phyloP scores from a whole-genome alignment of 2,888 invertebrate genomes.

The Onchidella celtica region DNA sequence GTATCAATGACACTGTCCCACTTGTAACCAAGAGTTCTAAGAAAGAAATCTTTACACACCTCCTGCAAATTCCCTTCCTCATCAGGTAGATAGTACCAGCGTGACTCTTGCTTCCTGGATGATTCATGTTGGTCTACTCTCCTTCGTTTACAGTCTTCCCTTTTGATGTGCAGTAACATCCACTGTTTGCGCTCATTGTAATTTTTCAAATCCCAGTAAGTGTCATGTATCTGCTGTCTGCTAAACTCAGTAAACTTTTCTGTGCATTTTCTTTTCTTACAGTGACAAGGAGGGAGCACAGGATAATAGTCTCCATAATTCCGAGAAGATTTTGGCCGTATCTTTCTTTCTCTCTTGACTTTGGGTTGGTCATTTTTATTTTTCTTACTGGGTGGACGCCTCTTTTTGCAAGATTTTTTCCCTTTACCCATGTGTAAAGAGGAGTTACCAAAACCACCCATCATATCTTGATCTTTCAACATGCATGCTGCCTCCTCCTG shows the following conservation, averaged over 20 bases:
- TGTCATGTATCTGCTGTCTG: slow-evolving; percentile 23
- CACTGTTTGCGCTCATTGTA: slow-evolving; percentile 45
- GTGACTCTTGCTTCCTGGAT: slow-evolving; percentile 34
- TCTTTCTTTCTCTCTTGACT: slow-evolving; percentile 13
- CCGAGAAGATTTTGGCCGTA: slow-evolving; percentile 7
- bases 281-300: slow-evolving; percentile 35
- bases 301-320: slow-evolving; percentile 38
- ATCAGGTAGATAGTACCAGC: slow-evolving; percentile 40
- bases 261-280: slow-evolving; percentile 36
- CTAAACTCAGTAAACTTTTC: slow-evolving; percentile 33
- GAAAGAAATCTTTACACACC: slow-evolving; percentile 42
- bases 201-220: slow-evolving; percentile 32
- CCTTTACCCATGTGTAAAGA: neutral
- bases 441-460: neutral
- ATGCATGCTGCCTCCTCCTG: neutral
- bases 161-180: slow-evolving; percentile 37
- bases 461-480: neutral
- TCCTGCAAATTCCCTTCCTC: slow-evolving; percentile 17
- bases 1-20: slow-evolving; percentile 47
- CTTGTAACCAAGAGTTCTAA: slow-evolving; percentile 42
- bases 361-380: neutral
- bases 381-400: neutral
- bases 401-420: neutral
- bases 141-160: slow-evolving; percentile 24
- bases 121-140: slow-evolving; percentile 19